phyloP scores from a whole-genome alignment of 2,888 invertebrate species.

The Dolomedes plantarius region DNA sequence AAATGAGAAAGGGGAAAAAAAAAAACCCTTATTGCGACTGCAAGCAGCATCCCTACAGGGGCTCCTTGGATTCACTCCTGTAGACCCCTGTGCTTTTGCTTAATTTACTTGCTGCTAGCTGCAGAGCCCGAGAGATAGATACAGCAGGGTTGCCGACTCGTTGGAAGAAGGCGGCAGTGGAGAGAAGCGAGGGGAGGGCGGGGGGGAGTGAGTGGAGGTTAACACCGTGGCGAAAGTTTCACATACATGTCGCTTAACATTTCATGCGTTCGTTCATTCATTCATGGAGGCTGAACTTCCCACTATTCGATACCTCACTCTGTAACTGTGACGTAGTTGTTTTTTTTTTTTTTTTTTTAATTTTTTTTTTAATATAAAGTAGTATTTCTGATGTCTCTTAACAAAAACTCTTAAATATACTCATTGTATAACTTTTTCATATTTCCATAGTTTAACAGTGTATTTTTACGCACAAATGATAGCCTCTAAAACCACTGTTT shows the following conservation, averaged over 20 bases:
- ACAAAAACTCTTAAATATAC: too few relatives aligned
- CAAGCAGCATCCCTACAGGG: conserved; percentile 60
- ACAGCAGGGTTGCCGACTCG: conserved; percentile 55
- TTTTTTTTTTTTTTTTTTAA: too few relatives aligned
- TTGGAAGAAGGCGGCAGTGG: neutral
- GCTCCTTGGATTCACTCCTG: conserved; percentile 70
- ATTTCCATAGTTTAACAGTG: too few relatives aligned
- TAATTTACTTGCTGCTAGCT: conserved; percentile 63
- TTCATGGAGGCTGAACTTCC: neutral
- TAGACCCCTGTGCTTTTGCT: conserved; percentile 70
- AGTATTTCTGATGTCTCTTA: too few relatives aligned
- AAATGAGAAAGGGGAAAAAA: conserved; percentile 24
- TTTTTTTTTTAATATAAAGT: too few relatives aligned
- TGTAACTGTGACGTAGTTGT: neutral
- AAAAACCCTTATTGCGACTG: conserved; percentile 50
- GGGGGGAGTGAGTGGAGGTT: neutral
- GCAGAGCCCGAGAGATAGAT: conserved; percentile 51
- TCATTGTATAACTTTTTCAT: too few relatives aligned
- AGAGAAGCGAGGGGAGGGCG: neutral
- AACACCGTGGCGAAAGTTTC: conserved; percentile 38
- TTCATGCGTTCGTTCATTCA: neutral
- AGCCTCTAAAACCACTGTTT: too few relatives aligned
- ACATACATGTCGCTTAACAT: conserved; percentile 28
- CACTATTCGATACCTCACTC: neutral
- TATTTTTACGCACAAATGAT: too few relatives aligned